Conservation (phyloP, 1,140 invertebrate species). For the Delia radicum region DNA sequence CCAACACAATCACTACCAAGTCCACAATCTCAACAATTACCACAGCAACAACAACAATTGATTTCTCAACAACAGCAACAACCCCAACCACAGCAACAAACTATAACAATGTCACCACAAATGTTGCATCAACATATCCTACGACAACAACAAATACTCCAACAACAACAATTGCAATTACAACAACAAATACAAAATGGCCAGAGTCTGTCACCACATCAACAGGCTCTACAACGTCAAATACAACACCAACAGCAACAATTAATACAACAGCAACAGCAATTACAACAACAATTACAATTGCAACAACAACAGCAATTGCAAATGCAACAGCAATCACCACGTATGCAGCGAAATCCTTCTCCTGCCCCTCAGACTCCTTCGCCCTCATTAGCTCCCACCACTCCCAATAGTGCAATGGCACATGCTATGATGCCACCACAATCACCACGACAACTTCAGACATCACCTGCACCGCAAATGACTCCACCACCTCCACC, state of each 20-base stretch:
- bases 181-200: conserved; percentile 53
- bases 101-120: conserved; percentile 46
- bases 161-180: conserved; percentile 50
- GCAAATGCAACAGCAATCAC: conserved; percentile 26
- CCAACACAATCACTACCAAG: conserved; percentile 22
- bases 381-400: conserved; percentile 32
- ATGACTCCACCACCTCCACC: conserved; percentile 53
- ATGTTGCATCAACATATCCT: conserved; percentile 49
- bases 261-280: conserved; percentile 35
- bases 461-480: conserved; percentile 52
- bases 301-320: conserved; percentile 33
- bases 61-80: conserved; percentile 34
- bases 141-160: conserved; percentile 43
- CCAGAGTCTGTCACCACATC: conserved; percentile 33
- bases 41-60: conserved; percentile 37
- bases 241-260: conserved; percentile 44
- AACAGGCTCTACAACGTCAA: conserved; percentile 36
- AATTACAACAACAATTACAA: conserved; percentile 38
- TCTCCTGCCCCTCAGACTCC: conserved; percentile 8
- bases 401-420: neutral
- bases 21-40: conserved; percentile 33
- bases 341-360: conserved; percentile 16
- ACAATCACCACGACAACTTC: conserved; percentile 47
- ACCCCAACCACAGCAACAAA: conserved; percentile 38
- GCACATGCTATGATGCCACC: conserved; percentile 40